phyloP scores from a whole-genome alignment of 2,113 vertebrate genomes.

The Ivindomyrus marchei region DNA sequence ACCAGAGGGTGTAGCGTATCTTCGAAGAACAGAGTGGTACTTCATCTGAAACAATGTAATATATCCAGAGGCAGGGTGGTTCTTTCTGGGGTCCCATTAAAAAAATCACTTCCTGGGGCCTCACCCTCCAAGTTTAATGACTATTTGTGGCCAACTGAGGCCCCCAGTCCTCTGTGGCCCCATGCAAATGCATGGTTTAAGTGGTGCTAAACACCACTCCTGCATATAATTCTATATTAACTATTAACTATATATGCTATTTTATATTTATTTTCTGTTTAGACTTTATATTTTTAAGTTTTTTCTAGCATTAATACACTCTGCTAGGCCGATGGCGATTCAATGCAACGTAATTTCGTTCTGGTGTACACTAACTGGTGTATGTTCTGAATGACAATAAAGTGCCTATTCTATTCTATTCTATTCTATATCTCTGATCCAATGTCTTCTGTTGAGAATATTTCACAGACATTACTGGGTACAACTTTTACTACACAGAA shows the following conservation, averaged over 20 bases:
- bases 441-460: not conserved
- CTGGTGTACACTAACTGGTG: no score
- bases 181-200: not conserved
- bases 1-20: not conserved
- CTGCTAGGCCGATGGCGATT: no score
- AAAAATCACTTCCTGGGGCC: not conserved
- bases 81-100: not conserved
- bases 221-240: not conserved
- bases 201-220: not conserved
- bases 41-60: not conserved
- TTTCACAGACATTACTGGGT: not conserved
- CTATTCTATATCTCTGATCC: not conserved
- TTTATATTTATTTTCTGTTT: no score
- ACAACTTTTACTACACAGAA: not conserved
- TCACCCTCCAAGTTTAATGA: not conserved
- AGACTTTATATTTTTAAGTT: no score
- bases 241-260: no score
- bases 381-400: no score
- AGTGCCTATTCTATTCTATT: no score
- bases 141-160: not conserved
- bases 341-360: no score
- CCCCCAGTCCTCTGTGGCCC: not conserved
- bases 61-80: not conserved
- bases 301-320: no score
- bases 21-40: not conserved